phyloP scores from a whole-genome alignment of 2,113 vertebrate species.

The Ophiodon elongatus region DNA sequence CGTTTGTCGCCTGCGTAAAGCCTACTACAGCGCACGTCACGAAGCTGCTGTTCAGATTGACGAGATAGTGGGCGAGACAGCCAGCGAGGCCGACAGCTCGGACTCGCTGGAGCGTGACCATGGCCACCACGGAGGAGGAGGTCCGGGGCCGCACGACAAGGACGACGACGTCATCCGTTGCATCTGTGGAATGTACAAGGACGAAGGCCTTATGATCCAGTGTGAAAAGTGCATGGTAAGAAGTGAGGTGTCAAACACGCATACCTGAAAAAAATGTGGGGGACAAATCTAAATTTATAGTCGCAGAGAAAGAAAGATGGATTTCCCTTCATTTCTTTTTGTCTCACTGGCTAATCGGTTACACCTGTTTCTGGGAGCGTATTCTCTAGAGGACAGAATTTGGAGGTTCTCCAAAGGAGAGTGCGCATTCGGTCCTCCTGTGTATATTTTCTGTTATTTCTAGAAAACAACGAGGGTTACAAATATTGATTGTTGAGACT shows the following conservation, averaged over 20 bases:
- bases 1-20: slow-evolving; percentile 94
- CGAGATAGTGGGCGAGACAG: slow-evolving; percentile 97
- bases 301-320: neutral
- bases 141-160: slow-evolving; percentile 87
- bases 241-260: neutral
- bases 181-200: slow-evolving; percentile 98
- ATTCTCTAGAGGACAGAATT: slow-evolving; percentile 35
- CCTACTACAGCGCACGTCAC: slow-evolving; percentile 94
- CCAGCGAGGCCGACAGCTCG: slow-evolving; percentile 97
- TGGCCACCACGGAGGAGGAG: slow-evolving; percentile 67
- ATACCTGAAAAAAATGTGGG: neutral
- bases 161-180: slow-evolving; percentile 97
- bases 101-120: slow-evolving; percentile 88
- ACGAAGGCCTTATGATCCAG: slow-evolving; percentile 99
- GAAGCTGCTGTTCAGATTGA: slow-evolving; percentile 96
- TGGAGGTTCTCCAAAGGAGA: slow-evolving; percentile 34
- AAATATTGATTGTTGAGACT: slow-evolving; percentile 25
- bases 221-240: slow-evolving; percentile 99
- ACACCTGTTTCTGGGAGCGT: neutral
- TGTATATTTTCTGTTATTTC: slow-evolving; percentile 44
- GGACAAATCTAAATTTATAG: neutral
- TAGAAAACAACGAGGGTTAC: slow-evolving; percentile 31
- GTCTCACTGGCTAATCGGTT: slow-evolving; percentile 2
- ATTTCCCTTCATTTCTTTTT: neutral
- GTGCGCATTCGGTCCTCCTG: slow-evolving; percentile 9